These are phyloP conservation scores for Heliconius nattereri DNA, from an alignment of 1,140 invertebrate genomes.

Conservation along the genomic window DNA sequence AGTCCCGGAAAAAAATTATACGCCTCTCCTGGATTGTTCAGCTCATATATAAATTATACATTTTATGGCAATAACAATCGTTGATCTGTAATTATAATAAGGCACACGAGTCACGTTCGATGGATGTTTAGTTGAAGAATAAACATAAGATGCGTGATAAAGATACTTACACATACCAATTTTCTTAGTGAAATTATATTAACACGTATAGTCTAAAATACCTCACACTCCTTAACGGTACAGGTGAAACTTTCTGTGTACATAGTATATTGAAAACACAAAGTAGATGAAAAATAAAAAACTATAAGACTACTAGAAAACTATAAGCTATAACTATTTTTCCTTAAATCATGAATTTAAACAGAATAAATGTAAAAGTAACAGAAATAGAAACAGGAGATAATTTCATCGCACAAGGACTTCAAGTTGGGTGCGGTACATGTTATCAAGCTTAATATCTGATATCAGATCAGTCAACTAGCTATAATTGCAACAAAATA, in stretches of 20 bases:
- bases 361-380: not conserved
- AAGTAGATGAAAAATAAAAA: not conserved
- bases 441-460: slow-evolving; percentile 28
- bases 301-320: not conserved
- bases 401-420: slow-evolving; percentile 21
- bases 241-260: not conserved
- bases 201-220: slow-evolving; percentile 20
- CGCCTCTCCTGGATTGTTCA: slow-evolving; percentile 53
- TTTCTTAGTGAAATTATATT: slow-evolving; percentile 10
- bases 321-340: not conserved
- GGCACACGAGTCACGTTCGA: slow-evolving; percentile 69
- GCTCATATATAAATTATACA: slow-evolving; percentile 77
- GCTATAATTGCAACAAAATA: slow-evolving; percentile 35
- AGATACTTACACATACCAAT: slow-evolving; percentile 32
- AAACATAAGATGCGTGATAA: slow-evolving; percentile 48
- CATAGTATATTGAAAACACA: not conserved
- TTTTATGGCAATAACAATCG: slow-evolving; percentile 75
- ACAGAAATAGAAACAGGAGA: not conserved
- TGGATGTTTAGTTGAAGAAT: slow-evolving; percentile 55
- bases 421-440: slow-evolving; percentile 23
- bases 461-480: slow-evolving; percentile 39
- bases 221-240: not conserved
- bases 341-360: not conserved
- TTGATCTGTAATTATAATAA: slow-evolving; percentile 79
- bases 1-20: slow-evolving; percentile 53